These are phyloP conservation scores for Gisinianus flammeolus DNA, from an alignment of 2,888 invertebrate species.

Conservation along the genomic window DNA sequence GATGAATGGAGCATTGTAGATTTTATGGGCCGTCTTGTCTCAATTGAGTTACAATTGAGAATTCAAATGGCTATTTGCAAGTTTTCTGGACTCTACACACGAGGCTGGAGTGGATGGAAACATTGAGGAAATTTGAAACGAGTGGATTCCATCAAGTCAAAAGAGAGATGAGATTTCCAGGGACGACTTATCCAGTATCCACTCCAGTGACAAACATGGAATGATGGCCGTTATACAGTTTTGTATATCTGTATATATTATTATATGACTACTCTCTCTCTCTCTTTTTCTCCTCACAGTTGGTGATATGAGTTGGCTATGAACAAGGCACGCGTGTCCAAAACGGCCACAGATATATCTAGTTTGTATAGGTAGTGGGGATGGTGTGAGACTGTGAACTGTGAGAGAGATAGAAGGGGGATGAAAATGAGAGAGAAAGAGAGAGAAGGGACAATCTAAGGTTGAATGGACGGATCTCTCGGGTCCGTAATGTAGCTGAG, in stretches of 20 bases:
- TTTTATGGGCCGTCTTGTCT: constrained; percentile 31
- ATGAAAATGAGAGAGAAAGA: constrained; percentile 14
- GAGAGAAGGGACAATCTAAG: constrained; percentile 24
- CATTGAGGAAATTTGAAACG: constrained; percentile 38
- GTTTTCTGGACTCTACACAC: background rate
- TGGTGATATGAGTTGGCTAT: too few species aligned
- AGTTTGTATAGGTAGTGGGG: constrained; percentile 7
- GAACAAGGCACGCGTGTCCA: background rate
- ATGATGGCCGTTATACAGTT: background rate
- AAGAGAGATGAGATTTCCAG: constrained; percentile 36
- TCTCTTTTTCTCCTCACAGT: background rate
- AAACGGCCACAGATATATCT: background rate
- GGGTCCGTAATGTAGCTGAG: constrained; percentile 57
- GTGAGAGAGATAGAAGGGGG: constrained; percentile 29
- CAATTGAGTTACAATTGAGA: constrained; percentile 26
- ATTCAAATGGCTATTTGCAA: constrained; percentile 27
- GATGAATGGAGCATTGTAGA: constrained; percentile 17
- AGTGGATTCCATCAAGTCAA: constrained; percentile 13
- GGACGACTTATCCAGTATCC: constrained; percentile 17
- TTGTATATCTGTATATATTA: background rate
- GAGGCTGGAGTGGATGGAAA: background rate
- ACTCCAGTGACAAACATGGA: background rate
- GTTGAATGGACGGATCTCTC: constrained; percentile 47
- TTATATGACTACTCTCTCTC: background rate
- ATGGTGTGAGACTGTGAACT: background rate